These are phyloP conservation scores for Sardina pilchardus DNA, from an alignment of 2,113 vertebrate genomes.

Conservation along the genomic window DNA sequence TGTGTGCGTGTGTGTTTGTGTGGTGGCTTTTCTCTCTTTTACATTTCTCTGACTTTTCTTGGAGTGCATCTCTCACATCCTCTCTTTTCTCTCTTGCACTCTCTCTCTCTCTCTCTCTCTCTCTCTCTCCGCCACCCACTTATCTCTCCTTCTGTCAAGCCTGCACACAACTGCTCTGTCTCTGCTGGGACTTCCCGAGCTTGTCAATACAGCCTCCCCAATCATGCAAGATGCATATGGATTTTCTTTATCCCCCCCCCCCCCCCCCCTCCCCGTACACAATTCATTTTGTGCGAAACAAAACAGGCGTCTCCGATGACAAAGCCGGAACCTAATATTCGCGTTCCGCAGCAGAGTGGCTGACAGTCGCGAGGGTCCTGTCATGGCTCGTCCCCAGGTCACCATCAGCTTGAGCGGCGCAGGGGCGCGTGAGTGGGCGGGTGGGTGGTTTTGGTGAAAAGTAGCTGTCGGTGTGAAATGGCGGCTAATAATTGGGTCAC, in stretches of 20 bases:
- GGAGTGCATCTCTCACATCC: background rate
- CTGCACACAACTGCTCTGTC: background rate
- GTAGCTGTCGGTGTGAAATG: background rate
- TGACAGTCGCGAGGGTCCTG: background rate
- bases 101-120: background rate
- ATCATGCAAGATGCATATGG: slow-evolving; percentile 12
- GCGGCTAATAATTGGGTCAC: background rate
- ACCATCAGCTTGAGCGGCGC: background rate
- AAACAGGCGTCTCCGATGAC: background rate
- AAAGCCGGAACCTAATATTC: background rate
- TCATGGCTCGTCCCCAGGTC: background rate
- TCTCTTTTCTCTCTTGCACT: background rate
- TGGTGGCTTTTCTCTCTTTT: background rate
- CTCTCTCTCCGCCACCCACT: background rate
- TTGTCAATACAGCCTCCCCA: slow-evolving; percentile 1
- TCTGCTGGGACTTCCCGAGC: background rate
- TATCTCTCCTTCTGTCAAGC: background rate
- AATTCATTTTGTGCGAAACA: background rate
- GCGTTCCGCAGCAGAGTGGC: background rate
- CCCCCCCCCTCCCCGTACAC: no score
- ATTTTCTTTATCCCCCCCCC: background rate
- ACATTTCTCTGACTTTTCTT: background rate
- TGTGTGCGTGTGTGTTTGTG: background rate
- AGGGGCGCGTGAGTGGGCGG: background rate
- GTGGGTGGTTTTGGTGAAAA: background rate